Evolutionary conservation across 2,888 invertebrate genomes (phyloP), one percentile per base, ranked within the genome.

Genomic region (Congeria kusceri): DNA sequence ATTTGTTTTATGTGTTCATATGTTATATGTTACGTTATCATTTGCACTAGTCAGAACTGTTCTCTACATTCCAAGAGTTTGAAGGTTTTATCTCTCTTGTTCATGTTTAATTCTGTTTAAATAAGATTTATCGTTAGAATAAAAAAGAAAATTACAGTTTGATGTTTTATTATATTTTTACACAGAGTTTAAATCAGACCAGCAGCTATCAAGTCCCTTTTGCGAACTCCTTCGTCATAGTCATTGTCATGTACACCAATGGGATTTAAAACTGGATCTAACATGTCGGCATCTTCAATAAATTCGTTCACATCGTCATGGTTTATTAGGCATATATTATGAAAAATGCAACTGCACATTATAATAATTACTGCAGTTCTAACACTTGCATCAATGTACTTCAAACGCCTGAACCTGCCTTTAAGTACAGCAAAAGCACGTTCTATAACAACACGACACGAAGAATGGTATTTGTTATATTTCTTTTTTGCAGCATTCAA

Each of bases 391-490:
- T 65, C 49, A 47, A 67, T 9, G 44, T 39, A 32, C 18, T 32
- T 57, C 32, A 71, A 57, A 13, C 77, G 65, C 3, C 63, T n/a
- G 44, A 71, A 77, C 46, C 77, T 61, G 25, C 66, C 65, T 47
- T 76, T 80, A n/a, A 80, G 67, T 20, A 80, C 44, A 20, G 65
- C 76, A 72, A 76, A 80, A 15, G 80, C 65, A 20, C 76, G 49
- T 56, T 73, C 72, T 20, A 78, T 74, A 11, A 65, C 65, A 23
- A 75, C 68, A 44, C 70, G 65, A 28, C 66, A 74, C 28, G 29
- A 11, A 28, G 74, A 75, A 20, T 61, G 64, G 39, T 67, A 64
- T 11, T 59, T n/a, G 58, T 80, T 73, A 29, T 64, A 77, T 62
- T 56, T 29, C 61, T 69, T 66, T 32, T 80, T 64, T 3, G 46